Evolutionary conservation across 1,140 invertebrate species (phyloP).

Genomic region (Drosophila kikkawai): DNA sequence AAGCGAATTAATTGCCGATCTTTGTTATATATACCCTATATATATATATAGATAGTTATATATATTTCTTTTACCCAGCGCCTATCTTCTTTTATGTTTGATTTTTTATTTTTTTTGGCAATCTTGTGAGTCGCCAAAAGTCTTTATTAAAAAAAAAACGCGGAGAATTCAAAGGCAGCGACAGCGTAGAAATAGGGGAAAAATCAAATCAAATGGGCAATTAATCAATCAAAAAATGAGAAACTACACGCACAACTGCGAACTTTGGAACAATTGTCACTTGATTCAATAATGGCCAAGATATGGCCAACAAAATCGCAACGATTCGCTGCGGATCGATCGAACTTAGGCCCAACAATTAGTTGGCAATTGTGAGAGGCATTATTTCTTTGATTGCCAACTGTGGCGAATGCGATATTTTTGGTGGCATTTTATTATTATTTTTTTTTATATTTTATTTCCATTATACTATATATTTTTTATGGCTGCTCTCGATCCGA

Average conservation of each 20-base stretch:
- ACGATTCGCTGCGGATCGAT: constrained; percentile 48
- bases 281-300: constrained; percentile 61
- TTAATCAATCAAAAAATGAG: constrained; percentile 72
- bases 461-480: constrained; percentile 2
- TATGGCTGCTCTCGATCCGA: constrained; percentile 38
- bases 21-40: constrained; percentile 32
- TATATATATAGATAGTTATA: not conserved
- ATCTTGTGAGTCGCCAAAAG: constrained; percentile 30
- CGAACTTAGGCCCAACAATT: constrained; percentile 51
- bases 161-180: constrained; percentile 49
- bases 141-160: constrained; percentile 25
- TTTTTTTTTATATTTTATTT: not conserved
- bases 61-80: constrained; percentile 19
- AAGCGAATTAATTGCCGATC: constrained; percentile 54
- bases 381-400: constrained; percentile 58
- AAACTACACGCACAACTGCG: constrained; percentile 42
- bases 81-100: constrained; percentile 12
- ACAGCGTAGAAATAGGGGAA: constrained; percentile 46
- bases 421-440: constrained; percentile 17
- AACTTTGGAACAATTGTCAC: constrained; percentile 66
- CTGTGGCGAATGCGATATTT: constrained; percentile 63
- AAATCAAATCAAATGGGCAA: constrained; percentile 68
- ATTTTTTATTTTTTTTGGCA: constrained; percentile 12
- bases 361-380: constrained; percentile 51
- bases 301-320: constrained; percentile 37